phyloP scores from a whole-genome alignment of 2,888 invertebrate genomes.

The Drosophila basisetae region DNA sequence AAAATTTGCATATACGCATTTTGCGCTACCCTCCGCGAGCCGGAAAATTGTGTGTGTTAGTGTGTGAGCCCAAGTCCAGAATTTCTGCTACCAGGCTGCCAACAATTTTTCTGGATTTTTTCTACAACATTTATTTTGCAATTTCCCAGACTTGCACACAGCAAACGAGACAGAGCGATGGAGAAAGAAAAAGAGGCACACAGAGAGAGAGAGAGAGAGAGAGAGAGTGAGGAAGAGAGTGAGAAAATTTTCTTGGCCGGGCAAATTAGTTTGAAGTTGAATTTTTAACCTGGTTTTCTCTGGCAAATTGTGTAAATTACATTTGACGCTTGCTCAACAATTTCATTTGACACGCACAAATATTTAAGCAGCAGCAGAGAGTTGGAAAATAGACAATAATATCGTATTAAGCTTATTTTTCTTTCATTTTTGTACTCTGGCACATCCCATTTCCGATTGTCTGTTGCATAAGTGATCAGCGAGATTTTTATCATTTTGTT shows the following conservation, averaged over 20 bases:
- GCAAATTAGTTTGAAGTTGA: conserved; percentile 49
- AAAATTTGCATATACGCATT: conserved; percentile 77
- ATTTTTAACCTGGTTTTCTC: conserved; percentile 45
- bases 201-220: neutral
- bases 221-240: neutral
- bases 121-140: conserved; percentile 66
- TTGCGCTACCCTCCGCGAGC: conserved; percentile 32
- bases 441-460: neutral
- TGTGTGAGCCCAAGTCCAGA: conserved; percentile 62
- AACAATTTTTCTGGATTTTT: conserved; percentile 51
- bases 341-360: conserved; percentile 74
- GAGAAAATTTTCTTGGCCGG: conserved; percentile 33
- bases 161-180: neutral
- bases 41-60: conserved; percentile 65
- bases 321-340: conserved; percentile 70
- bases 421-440: neutral
- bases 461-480: conserved; percentile 70
- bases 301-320: conserved; percentile 68
- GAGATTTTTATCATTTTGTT: conserved; percentile 74
- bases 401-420: neutral
- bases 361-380: conserved; percentile 55
- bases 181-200: neutral
- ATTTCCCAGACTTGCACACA: conserved; percentile 29
- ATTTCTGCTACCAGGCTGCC: conserved; percentile 56
- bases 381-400: neutral